phyloP scores from a whole-genome alignment of 2,888 invertebrate genomes.

The Meganola albula region DNA sequence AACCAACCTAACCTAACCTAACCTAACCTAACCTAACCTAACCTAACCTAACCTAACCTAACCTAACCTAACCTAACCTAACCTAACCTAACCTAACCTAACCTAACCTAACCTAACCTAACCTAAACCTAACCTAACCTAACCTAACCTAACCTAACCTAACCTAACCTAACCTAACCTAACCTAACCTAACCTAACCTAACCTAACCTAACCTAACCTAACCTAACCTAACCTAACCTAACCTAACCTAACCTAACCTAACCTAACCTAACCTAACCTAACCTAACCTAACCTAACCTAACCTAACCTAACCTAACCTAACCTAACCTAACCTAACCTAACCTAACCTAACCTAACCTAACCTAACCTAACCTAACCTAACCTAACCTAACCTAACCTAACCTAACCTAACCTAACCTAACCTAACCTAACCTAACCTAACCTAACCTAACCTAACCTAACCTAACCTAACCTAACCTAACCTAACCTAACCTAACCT shows the following conservation, averaged over 20 bases:
- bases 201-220: conserved; percentile 11
- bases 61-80: conserved; percentile 11
- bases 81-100: conserved; percentile 10
- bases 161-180: conserved; percentile 10
- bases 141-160: conserved; percentile 11
- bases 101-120: conserved; percentile 11
- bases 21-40: conserved; percentile 10
- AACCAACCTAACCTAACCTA: too few species aligned
- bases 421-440: conserved; percentile 7
- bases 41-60: conserved; percentile 11
- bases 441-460: conserved; percentile 7
- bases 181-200: conserved; percentile 11
- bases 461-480: conserved; percentile 7
- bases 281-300: conserved; percentile 12
- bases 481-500: conserved; percentile 7
- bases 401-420: conserved; percentile 8
- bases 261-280: conserved; percentile 10
- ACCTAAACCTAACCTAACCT: too few species aligned
- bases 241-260: conserved; percentile 10
- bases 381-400: conserved; percentile 14
- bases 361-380: conserved; percentile 11
- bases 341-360: conserved; percentile 12
- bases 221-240: conserved; percentile 9
- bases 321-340: conserved; percentile 12
- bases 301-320: conserved; percentile 11